Conservation (phyloP, 1,140 invertebrate genomes). For the Dendrolimus kikuchii region DNA sequence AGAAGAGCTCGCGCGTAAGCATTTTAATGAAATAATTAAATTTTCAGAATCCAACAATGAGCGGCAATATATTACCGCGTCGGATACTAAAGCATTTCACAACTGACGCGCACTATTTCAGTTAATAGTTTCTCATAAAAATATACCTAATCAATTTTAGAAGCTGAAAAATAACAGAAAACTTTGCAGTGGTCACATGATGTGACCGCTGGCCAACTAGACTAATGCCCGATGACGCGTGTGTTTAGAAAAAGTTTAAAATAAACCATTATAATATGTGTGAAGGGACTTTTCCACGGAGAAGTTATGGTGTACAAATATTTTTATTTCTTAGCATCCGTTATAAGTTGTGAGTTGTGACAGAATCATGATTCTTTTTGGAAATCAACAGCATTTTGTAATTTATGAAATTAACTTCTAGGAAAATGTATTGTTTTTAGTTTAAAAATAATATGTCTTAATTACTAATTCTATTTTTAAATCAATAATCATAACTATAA, state of each 20-base stretch:
- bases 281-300: neutral
- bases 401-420: neutral
- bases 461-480: neutral
- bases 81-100: slow-evolving; percentile 8
- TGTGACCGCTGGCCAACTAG: slow-evolving; percentile 34
- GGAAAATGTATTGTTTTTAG: neutral
- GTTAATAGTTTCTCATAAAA: slow-evolving; percentile 9
- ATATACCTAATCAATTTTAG: slow-evolving; percentile 31
- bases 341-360: too few species aligned
- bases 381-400: slow-evolving; percentile 1
- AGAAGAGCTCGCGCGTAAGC: too few species aligned
- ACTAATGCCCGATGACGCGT: slow-evolving; percentile 48
- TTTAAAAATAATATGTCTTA: neutral
- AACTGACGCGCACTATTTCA: slow-evolving; percentile 16
- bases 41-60: too few species aligned
- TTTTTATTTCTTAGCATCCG: too few species aligned
- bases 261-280: slow-evolving; percentile 53
- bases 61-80: neutral
- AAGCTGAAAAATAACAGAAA: slow-evolving; percentile 38
- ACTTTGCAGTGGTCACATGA: slow-evolving; percentile 47
- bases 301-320: too few species aligned
- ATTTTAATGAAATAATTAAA: too few species aligned
- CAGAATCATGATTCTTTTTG: neutral
- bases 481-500: too few species aligned
- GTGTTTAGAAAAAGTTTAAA: slow-evolving; percentile 42